These are phyloP conservation scores for Phlogophora meticulosa DNA, from an alignment of 2,888 invertebrate genomes.

Conservation along the genomic window DNA sequence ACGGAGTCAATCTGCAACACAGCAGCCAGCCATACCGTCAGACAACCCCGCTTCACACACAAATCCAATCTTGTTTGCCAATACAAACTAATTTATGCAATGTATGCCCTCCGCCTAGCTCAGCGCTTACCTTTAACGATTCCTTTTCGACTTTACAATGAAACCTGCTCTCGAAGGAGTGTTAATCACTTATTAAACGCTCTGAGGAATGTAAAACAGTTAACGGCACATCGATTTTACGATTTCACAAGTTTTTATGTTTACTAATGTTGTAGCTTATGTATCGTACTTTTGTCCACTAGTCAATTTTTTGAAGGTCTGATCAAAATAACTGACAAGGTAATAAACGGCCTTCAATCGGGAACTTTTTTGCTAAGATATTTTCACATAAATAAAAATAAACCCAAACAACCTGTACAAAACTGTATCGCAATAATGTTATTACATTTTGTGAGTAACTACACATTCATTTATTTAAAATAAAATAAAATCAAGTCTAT, in stretches of 20 bases:
- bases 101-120: slow-evolving; percentile 75
- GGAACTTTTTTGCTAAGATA: slow-evolving; percentile 16
- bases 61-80: slow-evolving; percentile 71
- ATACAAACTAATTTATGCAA: slow-evolving; percentile 84
- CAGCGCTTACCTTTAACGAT: slow-evolving; percentile 87
- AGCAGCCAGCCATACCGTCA: slow-evolving; percentile 67
- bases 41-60: slow-evolving; percentile 67
- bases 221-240: slow-evolving; percentile 84
- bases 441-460: not conserved
- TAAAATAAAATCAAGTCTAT: not conserved
- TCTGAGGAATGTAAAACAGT: slow-evolving; percentile 76
- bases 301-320: slow-evolving; percentile 77
- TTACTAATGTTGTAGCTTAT: slow-evolving; percentile 83
- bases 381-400: not conserved
- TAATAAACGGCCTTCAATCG: slow-evolving; percentile 24
- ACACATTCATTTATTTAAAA: slow-evolving; percentile 6
- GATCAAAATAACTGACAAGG: slow-evolving; percentile 71
- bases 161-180: slow-evolving; percentile 78
- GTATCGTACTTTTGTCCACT: slow-evolving; percentile 82
- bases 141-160: slow-evolving; percentile 76
- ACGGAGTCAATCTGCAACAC: slow-evolving; percentile 96
- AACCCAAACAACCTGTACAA: not conserved
- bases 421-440: not conserved
- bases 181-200: slow-evolving; percentile 75
- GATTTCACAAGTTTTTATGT: slow-evolving; percentile 85